These are phyloP conservation scores for Brenthis daphne DNA, from an alignment of 2,888 invertebrate genomes.

Conservation along the genomic window DNA sequence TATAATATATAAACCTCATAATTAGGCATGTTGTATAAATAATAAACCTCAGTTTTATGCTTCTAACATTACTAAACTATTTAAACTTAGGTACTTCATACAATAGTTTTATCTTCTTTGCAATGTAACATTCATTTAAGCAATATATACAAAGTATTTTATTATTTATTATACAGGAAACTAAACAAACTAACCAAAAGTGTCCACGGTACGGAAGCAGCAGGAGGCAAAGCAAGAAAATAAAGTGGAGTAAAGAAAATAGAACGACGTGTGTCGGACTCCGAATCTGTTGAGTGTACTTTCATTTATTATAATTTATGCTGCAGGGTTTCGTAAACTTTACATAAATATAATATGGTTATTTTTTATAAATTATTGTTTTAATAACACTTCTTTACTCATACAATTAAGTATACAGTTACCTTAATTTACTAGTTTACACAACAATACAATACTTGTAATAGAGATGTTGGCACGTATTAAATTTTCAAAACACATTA, in stretches of 20 bases:
- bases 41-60: not conserved
- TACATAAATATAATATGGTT: not conserved
- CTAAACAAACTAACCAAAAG: constrained; percentile 80
- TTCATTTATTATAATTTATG: constrained; percentile 24
- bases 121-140: constrained; percentile 9
- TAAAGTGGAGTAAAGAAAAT: constrained; percentile 70
- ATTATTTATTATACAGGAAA: constrained; percentile 80
- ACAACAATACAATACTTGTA: no score
- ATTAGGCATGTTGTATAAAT: not conserved
- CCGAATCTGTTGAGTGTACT: constrained; percentile 52
- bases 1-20: no score
- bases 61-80: no score
- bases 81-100: no score
- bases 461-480: no score
- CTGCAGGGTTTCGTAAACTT: no score
- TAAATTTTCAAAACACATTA: no score
- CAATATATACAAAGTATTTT: constrained; percentile 48
- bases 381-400: no score
- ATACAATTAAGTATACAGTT: no score
- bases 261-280: constrained; percentile 66
- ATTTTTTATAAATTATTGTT: no score
- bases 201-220: constrained; percentile 78
- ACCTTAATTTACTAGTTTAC: no score
- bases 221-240: constrained; percentile 72
- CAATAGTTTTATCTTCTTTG: not conserved